These are phyloP conservation scores for Eurypyga helias DNA, from an alignment of 2,113 vertebrate species.

Conservation along the genomic window DNA sequence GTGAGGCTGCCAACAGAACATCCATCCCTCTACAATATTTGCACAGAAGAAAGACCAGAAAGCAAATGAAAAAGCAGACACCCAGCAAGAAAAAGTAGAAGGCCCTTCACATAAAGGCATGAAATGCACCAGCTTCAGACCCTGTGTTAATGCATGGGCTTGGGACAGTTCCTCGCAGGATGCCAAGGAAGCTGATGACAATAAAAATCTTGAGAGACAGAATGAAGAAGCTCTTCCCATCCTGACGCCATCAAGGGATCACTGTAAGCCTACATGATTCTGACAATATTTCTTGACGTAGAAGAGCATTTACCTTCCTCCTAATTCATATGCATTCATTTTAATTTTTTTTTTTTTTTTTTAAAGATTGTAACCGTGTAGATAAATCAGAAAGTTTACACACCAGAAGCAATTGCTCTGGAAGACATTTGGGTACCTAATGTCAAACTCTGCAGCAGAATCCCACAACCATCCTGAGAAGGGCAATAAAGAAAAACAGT, in stretches of 20 bases:
- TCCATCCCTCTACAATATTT: background rate
- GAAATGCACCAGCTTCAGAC: background rate
- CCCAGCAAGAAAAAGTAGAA: background rate
- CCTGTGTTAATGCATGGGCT: background rate
- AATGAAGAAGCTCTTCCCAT: conserved; percentile 10
- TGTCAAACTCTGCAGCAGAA: background rate
- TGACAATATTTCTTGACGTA: background rate
- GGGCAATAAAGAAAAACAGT: background rate
- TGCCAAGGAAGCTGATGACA: background rate
- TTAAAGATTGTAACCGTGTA: background rate
- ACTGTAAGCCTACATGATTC: background rate
- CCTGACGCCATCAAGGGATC: background rate
- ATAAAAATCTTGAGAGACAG: background rate
- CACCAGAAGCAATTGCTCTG: background rate
- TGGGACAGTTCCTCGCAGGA: background rate
- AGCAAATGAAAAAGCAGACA: background rate
- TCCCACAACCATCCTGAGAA: background rate
- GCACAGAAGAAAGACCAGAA: background rate
- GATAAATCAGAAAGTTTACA: background rate
- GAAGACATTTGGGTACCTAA: background rate
- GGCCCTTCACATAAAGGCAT: background rate
- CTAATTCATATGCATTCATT: background rate
- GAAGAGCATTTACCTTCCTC: background rate
- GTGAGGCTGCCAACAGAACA: background rate
- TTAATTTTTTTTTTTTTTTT: background rate